Base-by-base conservation (phyloP, 2,888 invertebrate species). In the Helicoverpa assulta region DNA sequence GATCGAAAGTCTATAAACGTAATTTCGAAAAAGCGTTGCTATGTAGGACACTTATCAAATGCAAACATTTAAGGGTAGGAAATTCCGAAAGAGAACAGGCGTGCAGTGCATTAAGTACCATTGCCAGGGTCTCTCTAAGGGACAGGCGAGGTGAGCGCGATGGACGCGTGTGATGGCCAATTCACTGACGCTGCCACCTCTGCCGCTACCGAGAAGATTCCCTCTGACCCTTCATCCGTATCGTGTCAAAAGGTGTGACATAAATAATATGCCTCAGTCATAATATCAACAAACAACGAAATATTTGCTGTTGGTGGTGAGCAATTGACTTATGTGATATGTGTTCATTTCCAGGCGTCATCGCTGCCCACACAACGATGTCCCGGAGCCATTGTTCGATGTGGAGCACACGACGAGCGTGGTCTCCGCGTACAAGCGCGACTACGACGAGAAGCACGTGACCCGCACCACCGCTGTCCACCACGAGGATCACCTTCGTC, bases 331-430 rank as follows among this genome's bases (percentile, higher is more conserved):
- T 14, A 73, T 3, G 21, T 63, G 53, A 1, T 12, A 16, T 54
- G 14, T 58, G 8, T 47, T 65, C 70, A 26, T 65, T 85, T 83
- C 0, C 93, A 98, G 98, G 91, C 98, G 98, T 83, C 98, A 98
- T 94, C 97, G 97, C 87, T 98, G 98, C 93, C 97, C 98, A 82
- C 98, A 98, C 94, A 97, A 96, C 88, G 96, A 96, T 91, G 95
- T 96, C 93, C 96, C 95, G 90, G 95, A 96, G 94, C 96, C 96
- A 94, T 95, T 95, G 94, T 96, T 96, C 93, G 96, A 95, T 94
- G 96, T 95, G 93, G 95, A 92, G 92, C 95, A 95, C 90, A 95
- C 94, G 89, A 94, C 92, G 86, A 94, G 92, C 90, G 94, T 96
- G 91, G 96, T 96, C 71, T 96, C 96, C 83, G 97, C 97, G 57